phyloP scores from a whole-genome alignment of 2,888 invertebrate species.

The Teinopalpus imperialis region DNA sequence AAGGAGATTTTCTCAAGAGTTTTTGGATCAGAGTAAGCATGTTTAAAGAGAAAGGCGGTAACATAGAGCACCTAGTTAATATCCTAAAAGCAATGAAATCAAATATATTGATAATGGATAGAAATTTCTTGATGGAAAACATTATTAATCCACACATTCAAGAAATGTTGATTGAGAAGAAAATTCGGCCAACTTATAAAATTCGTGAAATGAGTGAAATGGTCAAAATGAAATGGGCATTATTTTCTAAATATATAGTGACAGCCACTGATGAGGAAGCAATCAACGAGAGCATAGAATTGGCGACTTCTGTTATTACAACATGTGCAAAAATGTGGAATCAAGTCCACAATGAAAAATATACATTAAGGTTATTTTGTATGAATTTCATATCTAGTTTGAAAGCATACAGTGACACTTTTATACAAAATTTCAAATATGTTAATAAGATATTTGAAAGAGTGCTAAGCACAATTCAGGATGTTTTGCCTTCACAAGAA shows the following conservation, averaged over 20 bases:
- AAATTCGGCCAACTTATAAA: conserved; percentile 24
- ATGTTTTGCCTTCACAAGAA: conserved; percentile 32
- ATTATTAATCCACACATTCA: conserved; percentile 44
- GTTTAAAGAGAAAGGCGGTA: conserved; percentile 39
- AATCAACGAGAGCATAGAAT: conserved; percentile 7
- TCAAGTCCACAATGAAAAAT: conserved; percentile 26
- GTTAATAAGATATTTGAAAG: conserved; percentile 34
- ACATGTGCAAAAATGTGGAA: conserved; percentile 36
- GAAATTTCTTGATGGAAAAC: conserved; percentile 33
- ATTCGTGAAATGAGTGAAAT: conserved; percentile 27
- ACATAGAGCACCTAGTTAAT: conserved; percentile 33
- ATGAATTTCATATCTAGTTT: conserved; percentile 33
- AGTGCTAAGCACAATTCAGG: conserved; percentile 32
- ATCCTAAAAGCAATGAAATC: conserved; percentile 36
- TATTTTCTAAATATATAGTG: conserved; percentile 30
- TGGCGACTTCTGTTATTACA: conserved; percentile 34
- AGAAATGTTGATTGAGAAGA: conserved; percentile 32
- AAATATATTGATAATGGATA: conserved; percentile 36
- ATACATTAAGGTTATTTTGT: conserved; percentile 30
- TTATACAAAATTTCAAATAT: conserved; percentile 22
- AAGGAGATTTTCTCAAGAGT: conserved; percentile 36
- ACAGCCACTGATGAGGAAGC: conserved; percentile 4
- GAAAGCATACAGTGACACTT: conserved; percentile 19
- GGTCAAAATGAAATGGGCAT: conserved; percentile 38
- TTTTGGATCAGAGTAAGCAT: conserved; percentile 44